phyloP scores from a whole-genome alignment of 2,113 vertebrate species.

The Amphilophus citrinellus region DNA sequence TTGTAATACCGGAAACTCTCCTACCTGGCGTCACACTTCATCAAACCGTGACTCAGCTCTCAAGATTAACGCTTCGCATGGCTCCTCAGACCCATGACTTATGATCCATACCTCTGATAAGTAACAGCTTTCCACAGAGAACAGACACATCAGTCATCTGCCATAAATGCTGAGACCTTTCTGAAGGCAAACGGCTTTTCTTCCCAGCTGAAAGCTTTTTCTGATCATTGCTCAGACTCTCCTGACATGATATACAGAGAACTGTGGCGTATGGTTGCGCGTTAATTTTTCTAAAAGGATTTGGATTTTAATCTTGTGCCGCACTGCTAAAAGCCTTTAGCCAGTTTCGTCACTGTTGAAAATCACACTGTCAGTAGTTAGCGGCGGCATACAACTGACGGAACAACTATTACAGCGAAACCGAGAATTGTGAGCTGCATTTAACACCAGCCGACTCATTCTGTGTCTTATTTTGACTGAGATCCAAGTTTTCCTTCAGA shows the following conservation, averaged over 20 bases:
- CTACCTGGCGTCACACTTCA: conserved; percentile 54
- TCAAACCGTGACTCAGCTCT: conserved; percentile 73
- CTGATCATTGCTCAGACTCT: conserved; percentile 67
- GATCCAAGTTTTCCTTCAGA: conserved; percentile 40
- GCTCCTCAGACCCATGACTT: conserved; percentile 71
- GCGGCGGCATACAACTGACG: conserved; percentile 26
- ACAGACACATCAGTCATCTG: conserved; percentile 68
- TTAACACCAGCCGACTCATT: conserved; percentile 58
- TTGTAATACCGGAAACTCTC: conserved; percentile 42
- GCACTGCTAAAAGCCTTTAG: conserved; percentile 72
- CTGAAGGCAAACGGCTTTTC: conserved; percentile 48
- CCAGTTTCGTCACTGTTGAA: conserved; percentile 60
- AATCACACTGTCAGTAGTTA: conserved; percentile 63
- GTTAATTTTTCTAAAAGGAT: conserved; percentile 83
- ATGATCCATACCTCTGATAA: conserved; percentile 65
- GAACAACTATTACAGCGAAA: conserved; percentile 61
- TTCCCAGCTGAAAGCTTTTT: conserved; percentile 68
- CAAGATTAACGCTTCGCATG: conserved; percentile 58
- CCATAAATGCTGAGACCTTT: conserved; percentile 69
- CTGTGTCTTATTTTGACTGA: conserved; percentile 52
- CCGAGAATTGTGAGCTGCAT: conserved; percentile 30
- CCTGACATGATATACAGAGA: conserved; percentile 72
- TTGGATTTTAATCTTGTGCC: conserved; percentile 75
- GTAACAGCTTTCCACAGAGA: conserved; percentile 71
- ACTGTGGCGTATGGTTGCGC: conserved; percentile 49